Base-by-base conservation (phyloP, 2,797 vertebrate genomes). In the Phyllotis vaccarum region DNA sequence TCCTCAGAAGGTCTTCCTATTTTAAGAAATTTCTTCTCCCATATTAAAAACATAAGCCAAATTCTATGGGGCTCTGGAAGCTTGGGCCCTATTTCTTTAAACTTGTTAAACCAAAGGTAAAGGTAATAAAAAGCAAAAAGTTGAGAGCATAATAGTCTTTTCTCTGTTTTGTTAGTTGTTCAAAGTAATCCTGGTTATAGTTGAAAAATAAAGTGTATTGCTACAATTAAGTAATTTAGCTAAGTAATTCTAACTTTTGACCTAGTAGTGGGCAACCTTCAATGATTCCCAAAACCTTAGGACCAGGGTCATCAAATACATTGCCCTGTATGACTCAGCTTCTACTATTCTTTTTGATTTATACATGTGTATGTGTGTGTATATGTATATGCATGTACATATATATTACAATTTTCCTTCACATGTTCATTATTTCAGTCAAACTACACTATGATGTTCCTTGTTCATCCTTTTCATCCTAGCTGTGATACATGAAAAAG, bases 131-230 rank as follows among this genome's bases (percentile, higher is more conserved):
- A 81, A 91, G 34, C 89, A 68, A 86, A 70, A 89, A 14, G 24
- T 68, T 86, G 89, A 68, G 72, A 88, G 49, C 86, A 52, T 68
- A 79, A 90, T 95, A 78, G 70, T 81, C 80, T 82, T 94, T 90
- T 79, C 40, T 86, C 86, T 72, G 19, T 79, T 82, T 90, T 76
- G 27, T 27, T 83, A 79, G 31, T 83, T 89, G 12, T 94, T 46
- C n/a, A 70, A 86, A 66, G 37, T 66, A 82, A 72, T n/a, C 70
- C 37, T 92, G 21, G 22, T 72, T 81, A 86, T 17, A 49, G 80
- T 68, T 90, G 70, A 58, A 91, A 92, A 89, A 70, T 78, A 76
- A 40, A 80, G 37, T 82, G 0, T 78, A 90, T 78, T 86, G 37
- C 40, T 86, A 62, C 89, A 60, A 83, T 83, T 85, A 94, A 88